Evolutionary conservation across 2,888 invertebrate species (phyloP).

Genomic region (Mythimna pallens): DNA sequence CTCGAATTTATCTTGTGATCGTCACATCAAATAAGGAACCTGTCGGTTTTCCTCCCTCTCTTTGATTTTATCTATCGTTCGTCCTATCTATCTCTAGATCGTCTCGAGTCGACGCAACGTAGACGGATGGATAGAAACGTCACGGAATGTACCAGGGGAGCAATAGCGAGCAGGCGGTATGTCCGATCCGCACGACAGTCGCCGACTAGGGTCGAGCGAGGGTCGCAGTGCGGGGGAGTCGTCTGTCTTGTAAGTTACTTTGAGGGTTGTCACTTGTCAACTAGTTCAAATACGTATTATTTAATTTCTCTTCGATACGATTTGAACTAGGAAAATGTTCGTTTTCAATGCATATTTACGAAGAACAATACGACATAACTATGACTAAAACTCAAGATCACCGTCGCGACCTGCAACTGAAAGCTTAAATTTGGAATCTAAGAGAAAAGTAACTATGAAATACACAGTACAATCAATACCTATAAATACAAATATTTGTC

Average conservation of each 20-base stretch:
- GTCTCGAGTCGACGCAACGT: constrained; percentile 30
- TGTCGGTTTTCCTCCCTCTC: neutral
- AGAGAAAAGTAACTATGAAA: neutral
- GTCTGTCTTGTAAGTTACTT: constrained; percentile 64
- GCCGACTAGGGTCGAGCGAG: constrained; percentile 65
- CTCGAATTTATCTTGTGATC: neutral
- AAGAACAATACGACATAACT: neutral
- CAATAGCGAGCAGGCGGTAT: constrained; percentile 72
- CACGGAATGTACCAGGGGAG: constrained; percentile 79
- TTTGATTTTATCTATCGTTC: constrained; percentile 6
- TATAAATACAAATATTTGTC: too few species aligned
- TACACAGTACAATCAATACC: neutral
- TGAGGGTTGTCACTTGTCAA: constrained; percentile 60
- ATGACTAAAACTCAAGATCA: neutral
- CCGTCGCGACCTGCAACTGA: too few species aligned
- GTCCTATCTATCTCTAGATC: constrained; percentile 6
- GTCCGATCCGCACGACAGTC: constrained; percentile 65
- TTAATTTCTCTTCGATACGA: neutral
- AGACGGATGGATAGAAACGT: constrained; percentile 74
- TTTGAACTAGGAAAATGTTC: neutral
- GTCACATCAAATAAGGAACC: constrained; percentile 1
- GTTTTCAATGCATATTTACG: neutral
- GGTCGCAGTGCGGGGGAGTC: constrained; percentile 71
- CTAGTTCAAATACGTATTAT: neutral
- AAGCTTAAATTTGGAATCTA: too few species aligned